Evolutionary conservation across 2,797 vertebrate genomes (phyloP), one percentile per base, ranked within the genome.

Genomic region (Microctenopoma stevenorrisi): DNA sequence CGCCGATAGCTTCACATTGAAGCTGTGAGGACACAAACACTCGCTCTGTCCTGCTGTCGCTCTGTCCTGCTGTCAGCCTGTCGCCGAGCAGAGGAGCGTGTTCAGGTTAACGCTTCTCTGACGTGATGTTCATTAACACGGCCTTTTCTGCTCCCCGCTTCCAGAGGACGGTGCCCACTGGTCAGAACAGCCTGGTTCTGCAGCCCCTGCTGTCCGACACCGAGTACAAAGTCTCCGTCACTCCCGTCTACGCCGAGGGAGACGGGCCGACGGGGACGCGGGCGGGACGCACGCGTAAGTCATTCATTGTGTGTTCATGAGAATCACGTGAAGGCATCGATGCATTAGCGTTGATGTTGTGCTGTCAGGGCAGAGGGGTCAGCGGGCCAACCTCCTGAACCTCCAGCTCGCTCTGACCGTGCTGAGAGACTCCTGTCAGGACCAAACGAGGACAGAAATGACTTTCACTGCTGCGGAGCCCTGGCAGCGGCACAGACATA

Each of bases 171-270:
- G 95, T 98, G 28, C 94, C 96, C 0, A 85, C 89, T 0, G 90
- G 72, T 11, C 95, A 97, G 89, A 96, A 59, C 69, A 92, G 84
- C 2, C 79, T 97, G 58, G 60, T 97, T 0, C 93, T 99, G 76
- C 97, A 96, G 84, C 87, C 96, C 7, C 92, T 99, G 59, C 93
- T 96, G 38, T 92, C 97, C 0, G 93, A 98, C 66, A 98, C 95
- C 0, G 94, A 96, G 70, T 98, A 99, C 84, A 95, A 95, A 74
- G 90, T 99, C 26, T 90, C 94, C 0, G 61, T 99, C 68, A 96
- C 95, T 0, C 95, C 96, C 0, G 75, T 98, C 44, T 99, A 98
- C 62, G 15, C 82, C 0, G 93, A 95, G 0, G 95, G 95, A 53
- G 96, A 97, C 25, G 97, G 97, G 0, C 94, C 92, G 1, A 77